Evolutionary conservation across 1,140 invertebrate genomes (phyloP).

Genomic region (Trissolcus basalis): DNA sequence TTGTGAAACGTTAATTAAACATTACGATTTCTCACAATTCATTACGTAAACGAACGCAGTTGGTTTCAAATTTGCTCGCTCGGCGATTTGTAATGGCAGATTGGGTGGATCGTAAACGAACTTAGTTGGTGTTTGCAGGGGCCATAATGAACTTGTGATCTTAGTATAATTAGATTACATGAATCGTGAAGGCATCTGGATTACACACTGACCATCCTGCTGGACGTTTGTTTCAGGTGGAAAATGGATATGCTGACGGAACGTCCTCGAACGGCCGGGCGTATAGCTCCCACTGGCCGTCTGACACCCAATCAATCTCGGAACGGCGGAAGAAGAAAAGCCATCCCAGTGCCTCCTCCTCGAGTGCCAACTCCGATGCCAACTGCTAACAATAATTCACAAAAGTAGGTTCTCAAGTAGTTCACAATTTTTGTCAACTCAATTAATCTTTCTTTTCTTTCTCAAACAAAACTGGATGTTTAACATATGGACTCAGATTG

Average conservation of each 20-base stretch:
- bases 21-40: too few relatives aligned
- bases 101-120: too few relatives aligned
- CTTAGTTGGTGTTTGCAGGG: too few relatives aligned
- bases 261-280: slow-evolving; percentile 69
- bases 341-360: slow-evolving; percentile 73
- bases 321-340: slow-evolving; percentile 69
- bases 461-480: too few relatives aligned
- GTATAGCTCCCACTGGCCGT: slow-evolving; percentile 71
- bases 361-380: slow-evolving; percentile 74
- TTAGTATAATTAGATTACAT: slow-evolving; percentile 21
- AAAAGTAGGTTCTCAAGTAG: slow-evolving; percentile 60
- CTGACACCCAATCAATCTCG: slow-evolving; percentile 68
- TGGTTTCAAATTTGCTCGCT: too few relatives aligned
- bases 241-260: slow-evolving; percentile 71
- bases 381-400: slow-evolving; percentile 69
- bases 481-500: too few relatives aligned
- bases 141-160: neutral
- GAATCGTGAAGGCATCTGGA: slow-evolving; percentile 8
- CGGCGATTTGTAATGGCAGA: too few relatives aligned
- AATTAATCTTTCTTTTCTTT: too few relatives aligned
- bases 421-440: neutral
- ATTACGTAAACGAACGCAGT: too few relatives aligned
- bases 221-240: slow-evolving; percentile 60
- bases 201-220: slow-evolving; percentile 7
- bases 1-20: too few relatives aligned